Percentiles rank a stretch among this genome's conserved stretches.
These are phyloP conservation scores for Amphilophus citrinellus DNA, from an alignment of 2,113 vertebrate genomes.

Conservation along the genomic window DNA sequence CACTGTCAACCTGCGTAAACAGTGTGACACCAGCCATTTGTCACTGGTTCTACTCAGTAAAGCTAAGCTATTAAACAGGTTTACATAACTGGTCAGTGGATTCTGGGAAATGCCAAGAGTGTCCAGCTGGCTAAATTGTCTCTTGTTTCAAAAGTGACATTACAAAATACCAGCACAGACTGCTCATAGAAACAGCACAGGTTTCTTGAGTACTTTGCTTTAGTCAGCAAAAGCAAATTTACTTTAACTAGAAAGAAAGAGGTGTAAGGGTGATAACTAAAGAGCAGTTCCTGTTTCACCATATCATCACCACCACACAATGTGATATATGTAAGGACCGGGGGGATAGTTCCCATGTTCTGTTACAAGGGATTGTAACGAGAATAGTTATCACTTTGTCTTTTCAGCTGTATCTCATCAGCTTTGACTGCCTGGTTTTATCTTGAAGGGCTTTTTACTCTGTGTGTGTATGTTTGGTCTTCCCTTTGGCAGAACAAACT, in stretches of 20 bases:
- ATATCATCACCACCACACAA: neutral
- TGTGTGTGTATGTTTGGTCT: slow-evolving; percentile 33
- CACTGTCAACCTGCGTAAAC: neutral
- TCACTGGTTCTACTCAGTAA: neutral
- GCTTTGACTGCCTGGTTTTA: slow-evolving; percentile 65
- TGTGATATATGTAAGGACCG: neutral
- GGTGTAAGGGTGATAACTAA: slow-evolving; percentile 8
- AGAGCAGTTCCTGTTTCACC: slow-evolving; percentile 11
- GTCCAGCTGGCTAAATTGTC: slow-evolving; percentile 1
- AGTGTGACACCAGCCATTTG: neutral
- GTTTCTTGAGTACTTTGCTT: neutral
- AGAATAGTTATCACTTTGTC: slow-evolving; percentile 60
- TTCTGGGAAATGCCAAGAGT: slow-evolving; percentile 4
- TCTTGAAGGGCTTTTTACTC: slow-evolving; percentile 49
- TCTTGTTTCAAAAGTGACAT: neutral
- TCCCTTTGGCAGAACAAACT: slow-evolving; percentile 54
- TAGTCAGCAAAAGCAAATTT: neutral
- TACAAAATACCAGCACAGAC: slow-evolving; percentile 15
- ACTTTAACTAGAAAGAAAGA: neutral
- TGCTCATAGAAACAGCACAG: neutral
- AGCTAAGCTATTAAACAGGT: neutral
- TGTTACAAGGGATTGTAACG: slow-evolving; percentile 37
- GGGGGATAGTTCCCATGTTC: slow-evolving; percentile 33
- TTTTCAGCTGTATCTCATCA: slow-evolving; percentile 61
- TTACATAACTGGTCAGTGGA: slow-evolving; percentile 1